Evolutionary conservation across 1,140 invertebrate genomes (phyloP).

Genomic region (Chionoecetes opilio): DNA sequence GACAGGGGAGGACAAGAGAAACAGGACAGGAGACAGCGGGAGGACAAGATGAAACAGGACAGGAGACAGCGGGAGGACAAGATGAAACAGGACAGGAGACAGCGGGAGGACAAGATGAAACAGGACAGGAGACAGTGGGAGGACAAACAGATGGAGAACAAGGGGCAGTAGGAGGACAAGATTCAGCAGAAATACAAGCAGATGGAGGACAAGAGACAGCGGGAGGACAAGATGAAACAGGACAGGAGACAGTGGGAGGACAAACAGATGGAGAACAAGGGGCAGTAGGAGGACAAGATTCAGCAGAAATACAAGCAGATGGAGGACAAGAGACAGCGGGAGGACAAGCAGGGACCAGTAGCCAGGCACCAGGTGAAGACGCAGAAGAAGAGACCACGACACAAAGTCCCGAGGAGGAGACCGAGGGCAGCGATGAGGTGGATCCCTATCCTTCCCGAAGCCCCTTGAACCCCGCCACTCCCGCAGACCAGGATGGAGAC

Average conservation of each 20-base stretch:
- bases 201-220: too few relatives aligned
- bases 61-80: too few relatives aligned
- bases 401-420: background rate
- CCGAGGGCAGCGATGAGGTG: slow-evolving; percentile 30
- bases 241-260: background rate
- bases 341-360: background rate
- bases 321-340: background rate
- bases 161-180: too few relatives aligned
- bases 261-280: background rate
- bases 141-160: background rate
- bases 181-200: too few relatives aligned
- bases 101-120: too few relatives aligned
- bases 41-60: too few relatives aligned
- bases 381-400: slow-evolving; percentile 11
- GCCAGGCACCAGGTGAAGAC: background rate
- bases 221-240: too few relatives aligned
- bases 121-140: too few relatives aligned
- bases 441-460: slow-evolving; percentile 19
- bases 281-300: background rate
- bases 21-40: background rate
- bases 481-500: background rate
- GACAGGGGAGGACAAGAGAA: too few relatives aligned
- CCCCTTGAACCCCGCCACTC: background rate
- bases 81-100: too few relatives aligned
- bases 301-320: background rate